Evolutionary conservation across 1,140 invertebrate genomes (phyloP), one percentile per base, ranked within the genome.

Genomic region (Polyergus mexicanus): DNA sequence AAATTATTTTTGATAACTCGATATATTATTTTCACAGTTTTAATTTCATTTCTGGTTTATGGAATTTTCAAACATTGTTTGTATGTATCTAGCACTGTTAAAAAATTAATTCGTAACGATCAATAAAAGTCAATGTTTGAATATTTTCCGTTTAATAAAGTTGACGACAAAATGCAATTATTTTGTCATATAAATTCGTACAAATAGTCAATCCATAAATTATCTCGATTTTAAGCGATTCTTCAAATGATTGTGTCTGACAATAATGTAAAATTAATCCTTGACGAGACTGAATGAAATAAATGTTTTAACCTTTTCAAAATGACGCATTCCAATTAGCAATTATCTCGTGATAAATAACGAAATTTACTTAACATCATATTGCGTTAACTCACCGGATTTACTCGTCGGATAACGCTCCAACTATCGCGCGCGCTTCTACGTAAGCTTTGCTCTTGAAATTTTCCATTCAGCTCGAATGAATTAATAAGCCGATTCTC

Each of bases 401-500:
- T 83, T 60, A 60, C 54, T 13, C 38, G 25, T 16, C 54, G 38
- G 25, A 10, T 19, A n/a, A 25, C 25, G 11, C 38, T 47, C 65
- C 8, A 7, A 11, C 8, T n/a, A 7, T 32, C 13, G 68, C 78
- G 60, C 56, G 16, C 71, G 22, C 41, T 72, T 68, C 44, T 80
- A 58, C 35, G 54, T 74, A 83, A 83, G 74, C 68, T 83, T 83
- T 72, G 68, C 54, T 83, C 51, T 58, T 58, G 78, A 71, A 83
- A 72, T 83, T 83, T 54, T 22, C 68, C 11, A 47, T 83, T 83
- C 54, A 62, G 25, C 56, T 35, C n/a, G 51, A 66, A n/a, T 74
- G 38, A 72, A 72, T 83, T 83, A 83, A 83, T 83, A 83, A 83
- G 78, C 78, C 68, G 66, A 83, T 83, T 83, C 54, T 62, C 78